Evolutionary conservation across 1,140 invertebrate genomes (phyloP).

Genomic region (Tenebrio molitor): DNA sequence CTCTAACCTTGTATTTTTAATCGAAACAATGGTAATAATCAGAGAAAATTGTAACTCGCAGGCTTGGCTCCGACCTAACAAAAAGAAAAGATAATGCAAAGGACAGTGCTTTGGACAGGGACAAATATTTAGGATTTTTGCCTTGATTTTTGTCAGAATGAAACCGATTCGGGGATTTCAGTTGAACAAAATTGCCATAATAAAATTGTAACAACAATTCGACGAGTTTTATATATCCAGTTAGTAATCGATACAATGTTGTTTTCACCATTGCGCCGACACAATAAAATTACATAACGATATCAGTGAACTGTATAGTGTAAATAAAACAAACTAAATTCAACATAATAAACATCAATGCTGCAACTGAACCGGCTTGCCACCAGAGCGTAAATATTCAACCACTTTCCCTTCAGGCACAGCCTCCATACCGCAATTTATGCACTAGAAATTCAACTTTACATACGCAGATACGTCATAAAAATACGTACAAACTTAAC

Average conservation of each 20-base stretch:
- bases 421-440: conserved; percentile 29
- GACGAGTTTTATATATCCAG: conserved; percentile 11
- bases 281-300: conserved; percentile 46
- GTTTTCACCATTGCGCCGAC: conserved; percentile 29
- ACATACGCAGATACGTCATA: conserved; percentile 20
- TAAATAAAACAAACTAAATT: conserved; percentile 42
- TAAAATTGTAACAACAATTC: no score
- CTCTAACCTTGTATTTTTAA: no score
- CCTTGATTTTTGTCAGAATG: no score
- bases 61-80: no score
- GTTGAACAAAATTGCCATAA: no score
- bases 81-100: no score
- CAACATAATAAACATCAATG: conserved; percentile 45
- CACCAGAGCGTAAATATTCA: conserved; percentile 43
- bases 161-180: no score
- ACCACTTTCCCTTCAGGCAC: conserved; percentile 42
- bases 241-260: conserved; percentile 21
- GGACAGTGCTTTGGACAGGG: no score
- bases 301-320: conserved; percentile 42
- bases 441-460: conserved; percentile 25
- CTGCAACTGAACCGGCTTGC: conserved; percentile 38
- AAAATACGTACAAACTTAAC: conserved; percentile 20
- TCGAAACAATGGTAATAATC: no score
- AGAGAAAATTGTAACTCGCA: no score
- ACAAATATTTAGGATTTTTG: no score